These are phyloP conservation scores for Anoura caudifer DNA, from an alignment of 2,113 vertebrate genomes.

Conservation along the genomic window DNA sequence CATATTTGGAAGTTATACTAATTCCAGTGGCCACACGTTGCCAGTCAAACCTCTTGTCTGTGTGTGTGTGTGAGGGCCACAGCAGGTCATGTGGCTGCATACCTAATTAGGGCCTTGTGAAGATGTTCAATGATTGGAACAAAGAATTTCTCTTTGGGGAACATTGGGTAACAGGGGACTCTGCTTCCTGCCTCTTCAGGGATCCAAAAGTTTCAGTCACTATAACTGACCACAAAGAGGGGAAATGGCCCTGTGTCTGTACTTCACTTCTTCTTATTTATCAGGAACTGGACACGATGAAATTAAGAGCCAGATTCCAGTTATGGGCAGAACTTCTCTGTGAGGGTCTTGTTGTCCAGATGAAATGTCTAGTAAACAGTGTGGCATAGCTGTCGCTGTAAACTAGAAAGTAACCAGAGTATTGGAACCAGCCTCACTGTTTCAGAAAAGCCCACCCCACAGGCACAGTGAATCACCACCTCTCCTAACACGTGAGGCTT, in stretches of 20 bases:
- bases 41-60: background rate
- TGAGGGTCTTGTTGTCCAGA: background rate
- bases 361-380: background rate
- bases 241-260: background rate
- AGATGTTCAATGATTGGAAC: background rate
- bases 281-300: background rate
- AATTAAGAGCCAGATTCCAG: background rate
- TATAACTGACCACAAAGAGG: background rate
- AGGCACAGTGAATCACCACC: background rate
- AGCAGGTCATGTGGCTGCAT: background rate
- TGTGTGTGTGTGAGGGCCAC: background rate
- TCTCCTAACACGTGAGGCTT: background rate
- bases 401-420: background rate
- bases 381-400: background rate
- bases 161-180: background rate
- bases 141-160: background rate
- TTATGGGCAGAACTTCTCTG: background rate
- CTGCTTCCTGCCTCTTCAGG: background rate
- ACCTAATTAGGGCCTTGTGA: background rate
- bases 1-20: background rate
- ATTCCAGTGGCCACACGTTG: background rate
- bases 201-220: background rate
- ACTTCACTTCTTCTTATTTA: slow-evolving; percentile 30
- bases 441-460: background rate
- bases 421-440: background rate